Percentiles rank a stretch among this genome's conserved stretches.
Conservation (phyloP, 1,140 invertebrate species). For the Aphidius gifuensis region DNA sequence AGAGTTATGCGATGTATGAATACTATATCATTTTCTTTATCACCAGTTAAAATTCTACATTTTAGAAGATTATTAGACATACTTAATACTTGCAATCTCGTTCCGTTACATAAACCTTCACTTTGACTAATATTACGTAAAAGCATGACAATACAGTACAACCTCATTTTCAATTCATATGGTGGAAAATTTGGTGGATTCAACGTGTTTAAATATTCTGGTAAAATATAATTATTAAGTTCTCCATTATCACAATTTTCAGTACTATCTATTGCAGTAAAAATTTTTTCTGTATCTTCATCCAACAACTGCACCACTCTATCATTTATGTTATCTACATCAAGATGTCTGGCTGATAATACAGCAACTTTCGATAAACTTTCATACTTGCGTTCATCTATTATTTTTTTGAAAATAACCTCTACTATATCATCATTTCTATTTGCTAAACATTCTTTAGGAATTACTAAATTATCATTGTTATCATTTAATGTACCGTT, state of each 20-base stretch:
- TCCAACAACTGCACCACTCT: conserved; percentile 22
- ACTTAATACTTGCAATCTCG: conserved; percentile 23
- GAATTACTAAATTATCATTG: conserved; percentile 18
- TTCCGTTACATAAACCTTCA: conserved; percentile 24
- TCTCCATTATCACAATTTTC: conserved; percentile 17
- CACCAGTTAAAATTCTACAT: conserved; percentile 30
- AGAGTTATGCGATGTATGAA: conserved; percentile 21
- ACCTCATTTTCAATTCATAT: conserved; percentile 6
- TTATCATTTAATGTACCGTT: conserved; percentile 22
- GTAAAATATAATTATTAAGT: conserved; percentile 18
- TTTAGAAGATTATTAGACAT: conserved; percentile 27
- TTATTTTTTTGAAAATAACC: conserved; percentile 4
- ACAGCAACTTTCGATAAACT: conserved; percentile 20
- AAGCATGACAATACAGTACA: conserved; percentile 5
- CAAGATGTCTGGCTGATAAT: conserved; percentile 25
- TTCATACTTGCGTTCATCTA: neutral
- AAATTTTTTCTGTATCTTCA: conserved; percentile 9
- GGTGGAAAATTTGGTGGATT: conserved; percentile 23
- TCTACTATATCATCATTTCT: conserved; percentile 9
- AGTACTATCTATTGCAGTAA: conserved; percentile 17
- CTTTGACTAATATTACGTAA: conserved; percentile 1
- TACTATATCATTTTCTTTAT: conserved; percentile 20
- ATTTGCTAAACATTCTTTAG: conserved; percentile 10
- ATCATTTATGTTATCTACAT: conserved; percentile 32
- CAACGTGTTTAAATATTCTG: conserved; percentile 31